Evolutionary conservation across 2,888 invertebrate genomes (phyloP).

Genomic region (Aphidius colemani): DNA sequence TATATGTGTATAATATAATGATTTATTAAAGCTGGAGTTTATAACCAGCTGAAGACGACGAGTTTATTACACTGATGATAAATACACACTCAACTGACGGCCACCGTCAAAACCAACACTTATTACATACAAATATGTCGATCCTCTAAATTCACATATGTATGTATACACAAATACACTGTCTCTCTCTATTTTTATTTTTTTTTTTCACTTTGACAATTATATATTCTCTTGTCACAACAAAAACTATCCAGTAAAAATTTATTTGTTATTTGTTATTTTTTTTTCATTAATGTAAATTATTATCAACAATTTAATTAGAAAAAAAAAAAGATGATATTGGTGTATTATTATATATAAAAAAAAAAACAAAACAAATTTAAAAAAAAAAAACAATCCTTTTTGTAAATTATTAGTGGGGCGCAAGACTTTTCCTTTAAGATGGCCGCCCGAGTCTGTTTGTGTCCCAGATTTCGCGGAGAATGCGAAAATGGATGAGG

Average conservation of each 20-base stretch:
- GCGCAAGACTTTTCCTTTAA: slow-evolving; percentile 37
- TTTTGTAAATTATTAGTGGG: too few relatives aligned
- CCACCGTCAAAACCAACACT: slow-evolving; percentile 23
- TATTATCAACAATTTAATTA: neutral
- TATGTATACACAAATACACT: slow-evolving; percentile 11
- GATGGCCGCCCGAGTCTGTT: slow-evolving; percentile 49
- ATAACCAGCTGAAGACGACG: slow-evolving; percentile 33
- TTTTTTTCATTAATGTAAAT: neutral
- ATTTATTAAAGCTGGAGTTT: slow-evolving; percentile 20
- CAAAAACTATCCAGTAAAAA: too few relatives aligned
- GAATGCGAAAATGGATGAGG: slow-evolving; percentile 47
- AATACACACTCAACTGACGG: slow-evolving; percentile 32
- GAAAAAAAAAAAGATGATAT: too few relatives aligned
- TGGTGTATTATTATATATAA: too few relatives aligned
- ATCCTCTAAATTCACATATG: neutral
- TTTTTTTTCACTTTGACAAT: slow-evolving; percentile 13
- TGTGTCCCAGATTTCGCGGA: slow-evolving; percentile 48
- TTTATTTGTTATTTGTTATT: too few relatives aligned
- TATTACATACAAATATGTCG: slow-evolving; percentile 21
- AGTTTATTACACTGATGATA: slow-evolving; percentile 29
- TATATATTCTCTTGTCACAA: neutral
- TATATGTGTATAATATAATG: neutral
- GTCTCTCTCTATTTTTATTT: slow-evolving; percentile 13
- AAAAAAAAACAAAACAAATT: neutral
- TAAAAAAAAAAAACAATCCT: too few relatives aligned